Percentiles rank a stretch among this genome's conserved stretches.
Evolutionary conservation across 2,797 vertebrate species (phyloP).

Genomic region (Acanthurus lineatus): DNA sequence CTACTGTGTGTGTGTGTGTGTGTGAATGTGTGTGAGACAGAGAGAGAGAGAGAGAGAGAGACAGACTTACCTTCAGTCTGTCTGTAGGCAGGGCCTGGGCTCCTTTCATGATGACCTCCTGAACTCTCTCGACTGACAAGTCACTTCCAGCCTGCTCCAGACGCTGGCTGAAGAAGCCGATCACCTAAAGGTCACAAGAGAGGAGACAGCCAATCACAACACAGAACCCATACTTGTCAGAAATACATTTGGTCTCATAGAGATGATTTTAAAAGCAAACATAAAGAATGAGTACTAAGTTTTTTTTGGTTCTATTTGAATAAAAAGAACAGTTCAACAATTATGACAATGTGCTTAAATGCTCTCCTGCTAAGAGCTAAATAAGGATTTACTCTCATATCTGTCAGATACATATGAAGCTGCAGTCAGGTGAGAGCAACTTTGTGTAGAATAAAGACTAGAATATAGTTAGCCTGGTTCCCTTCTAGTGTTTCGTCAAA

Average conservation of each 20-base stretch:
- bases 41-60: background rate
- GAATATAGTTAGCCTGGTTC: background rate
- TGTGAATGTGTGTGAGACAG: constrained; percentile 6
- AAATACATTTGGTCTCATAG: background rate
- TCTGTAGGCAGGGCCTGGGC: constrained; percentile 95
- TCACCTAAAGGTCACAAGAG: constrained; percentile 85
- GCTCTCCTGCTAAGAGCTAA: background rate
- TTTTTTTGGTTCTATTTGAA: background rate
- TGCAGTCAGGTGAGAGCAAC: background rate
- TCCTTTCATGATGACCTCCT: constrained; percentile 99
- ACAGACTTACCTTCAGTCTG: constrained; percentile 91
- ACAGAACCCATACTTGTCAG: background rate
- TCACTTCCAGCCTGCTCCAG: constrained; percentile 94
- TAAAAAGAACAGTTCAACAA: background rate
- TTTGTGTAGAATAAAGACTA: background rate
- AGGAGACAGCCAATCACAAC: constrained; percentile 46
- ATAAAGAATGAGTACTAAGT: background rate
- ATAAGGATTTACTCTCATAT: background rate
- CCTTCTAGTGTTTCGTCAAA: background rate
- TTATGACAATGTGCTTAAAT: background rate
- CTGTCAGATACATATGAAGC: background rate
- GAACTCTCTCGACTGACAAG: constrained; percentile 95
- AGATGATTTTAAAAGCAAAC: background rate
- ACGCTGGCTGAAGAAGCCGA: constrained; percentile 95
- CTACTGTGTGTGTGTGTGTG: constrained; percentile 17